Conservation (phyloP, 2,113 vertebrate genomes). For the Pachyramphus minor region DNA sequence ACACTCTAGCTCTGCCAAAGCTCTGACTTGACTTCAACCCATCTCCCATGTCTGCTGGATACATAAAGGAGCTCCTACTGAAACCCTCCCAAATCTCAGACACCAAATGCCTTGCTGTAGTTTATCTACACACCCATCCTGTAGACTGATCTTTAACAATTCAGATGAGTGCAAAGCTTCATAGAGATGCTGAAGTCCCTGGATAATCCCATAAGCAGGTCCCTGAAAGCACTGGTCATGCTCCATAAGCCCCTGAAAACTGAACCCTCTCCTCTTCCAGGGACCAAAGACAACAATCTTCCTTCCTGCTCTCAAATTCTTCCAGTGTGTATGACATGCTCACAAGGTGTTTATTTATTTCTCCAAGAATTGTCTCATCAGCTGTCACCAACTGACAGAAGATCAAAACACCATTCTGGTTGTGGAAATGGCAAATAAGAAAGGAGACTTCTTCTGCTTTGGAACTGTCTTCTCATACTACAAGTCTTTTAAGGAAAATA, state of each 20-base stretch:
- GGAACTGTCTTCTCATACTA: background rate
- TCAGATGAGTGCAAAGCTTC: background rate
- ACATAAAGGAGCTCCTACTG: background rate
- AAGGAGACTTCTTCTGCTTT: background rate
- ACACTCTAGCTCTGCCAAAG: background rate
- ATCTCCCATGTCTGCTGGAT: background rate
- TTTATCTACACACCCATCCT: background rate
- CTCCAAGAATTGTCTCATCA: background rate
- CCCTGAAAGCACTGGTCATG: background rate
- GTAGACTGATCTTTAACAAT: background rate
- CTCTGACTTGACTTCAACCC: background rate
- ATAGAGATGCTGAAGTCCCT: background rate
- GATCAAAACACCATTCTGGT: background rate
- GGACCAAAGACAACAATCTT: background rate
- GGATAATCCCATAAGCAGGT: background rate
- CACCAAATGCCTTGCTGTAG: background rate
- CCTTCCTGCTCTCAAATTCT: background rate
- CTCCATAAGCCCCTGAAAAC: background rate
- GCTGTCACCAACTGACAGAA: background rate
- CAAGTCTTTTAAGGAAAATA: background rate
- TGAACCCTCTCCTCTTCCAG: accelerated
- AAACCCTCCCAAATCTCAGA: background rate
- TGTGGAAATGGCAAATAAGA: background rate
- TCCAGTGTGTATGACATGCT: background rate
- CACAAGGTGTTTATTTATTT: background rate